Evolutionary conservation across 1,140 invertebrate genomes (phyloP).

Genomic region (Rhizoglyphus robini): DNA sequence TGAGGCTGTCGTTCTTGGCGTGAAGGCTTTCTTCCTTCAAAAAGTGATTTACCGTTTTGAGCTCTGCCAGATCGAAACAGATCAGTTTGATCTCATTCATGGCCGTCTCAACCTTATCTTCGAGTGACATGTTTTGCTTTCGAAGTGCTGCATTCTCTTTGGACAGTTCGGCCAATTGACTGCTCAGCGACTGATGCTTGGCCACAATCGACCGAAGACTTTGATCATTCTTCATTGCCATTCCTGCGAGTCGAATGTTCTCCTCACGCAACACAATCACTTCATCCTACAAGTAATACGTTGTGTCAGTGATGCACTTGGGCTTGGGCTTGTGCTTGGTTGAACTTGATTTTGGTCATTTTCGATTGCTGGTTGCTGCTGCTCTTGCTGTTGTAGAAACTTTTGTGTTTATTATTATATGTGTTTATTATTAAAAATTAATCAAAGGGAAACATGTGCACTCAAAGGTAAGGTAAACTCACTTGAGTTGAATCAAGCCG

Average conservation of each 20-base stretch:
- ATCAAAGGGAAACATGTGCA: neutral
- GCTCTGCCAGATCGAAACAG: neutral
- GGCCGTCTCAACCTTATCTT: neutral
- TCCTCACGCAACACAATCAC: neutral
- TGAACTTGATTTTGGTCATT: neutral
- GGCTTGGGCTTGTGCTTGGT: neutral
- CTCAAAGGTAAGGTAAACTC: neutral
- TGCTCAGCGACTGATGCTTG: neutral
- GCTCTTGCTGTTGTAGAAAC: neutral
- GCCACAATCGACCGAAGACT: neutral
- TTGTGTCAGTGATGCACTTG: neutral
- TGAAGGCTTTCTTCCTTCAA: too few relatives aligned
- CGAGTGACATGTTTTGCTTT: neutral
- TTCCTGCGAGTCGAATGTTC: neutral
- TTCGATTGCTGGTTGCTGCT: neutral
- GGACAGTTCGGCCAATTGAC: neutral
- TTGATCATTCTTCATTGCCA: slow-evolving; percentile 1
- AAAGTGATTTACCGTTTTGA: too few relatives aligned
- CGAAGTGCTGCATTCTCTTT: neutral
- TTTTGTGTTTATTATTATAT: too few relatives aligned
- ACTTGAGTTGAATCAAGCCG: neutral
- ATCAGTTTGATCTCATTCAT: slow-evolving; percentile 9
- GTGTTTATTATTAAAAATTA: neutral
- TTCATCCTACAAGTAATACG: neutral
- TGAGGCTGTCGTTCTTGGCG: too few relatives aligned